Base-by-base conservation (phyloP, 2,888 invertebrate genomes). In the Eristalinus aeneus region DNA sequence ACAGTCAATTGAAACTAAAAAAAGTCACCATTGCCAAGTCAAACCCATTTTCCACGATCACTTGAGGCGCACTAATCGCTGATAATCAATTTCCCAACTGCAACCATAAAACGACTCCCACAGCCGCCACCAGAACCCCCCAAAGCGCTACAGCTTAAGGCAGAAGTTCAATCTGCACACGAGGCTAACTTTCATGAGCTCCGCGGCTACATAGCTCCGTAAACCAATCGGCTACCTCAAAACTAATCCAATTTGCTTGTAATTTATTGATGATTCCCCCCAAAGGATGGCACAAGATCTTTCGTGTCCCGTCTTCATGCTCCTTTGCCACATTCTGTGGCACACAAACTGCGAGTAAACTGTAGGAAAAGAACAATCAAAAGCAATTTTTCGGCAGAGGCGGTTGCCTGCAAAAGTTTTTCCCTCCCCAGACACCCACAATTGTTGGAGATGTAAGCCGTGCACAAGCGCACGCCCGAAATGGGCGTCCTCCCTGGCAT, bases 211-310 rank as follows among this genome's bases (percentile, higher is more conserved):
- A 27, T 2, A 46, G 16, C 67, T 67, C 84, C 36, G 71, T 84
- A 84, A 75, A 74, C 79, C 84, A 84, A 84, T 84, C 74, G 79
- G 71, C 64, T 79, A 72, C 76, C 63, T 53, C 75, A 81, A 75
- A 67, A 81, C 80, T 85, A 76, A 85, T 81, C 75, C 85, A 80
- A 81, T 85, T 80, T 81, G 72, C 68, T 68, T 58, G 64, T 85
- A 81, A 85, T 85, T 85, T 85, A 81, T 85, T 80, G 80, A 81
- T 81, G 68, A 73, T 46, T 68, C 56, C 68, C 72, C 72, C 72
- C 58, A 34, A 61, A 61, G 56, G 58, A 67, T 58, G 53, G 64
- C 32, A 65, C 12, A 0, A 12, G 36, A n/a, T n/a, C 5, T 16
- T 46, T 16, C 46, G 46, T 46, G 8, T 34, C 34, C 10, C 8